phyloP scores from a whole-genome alignment of 2,888 invertebrate species.

The Macaria liturata region DNA sequence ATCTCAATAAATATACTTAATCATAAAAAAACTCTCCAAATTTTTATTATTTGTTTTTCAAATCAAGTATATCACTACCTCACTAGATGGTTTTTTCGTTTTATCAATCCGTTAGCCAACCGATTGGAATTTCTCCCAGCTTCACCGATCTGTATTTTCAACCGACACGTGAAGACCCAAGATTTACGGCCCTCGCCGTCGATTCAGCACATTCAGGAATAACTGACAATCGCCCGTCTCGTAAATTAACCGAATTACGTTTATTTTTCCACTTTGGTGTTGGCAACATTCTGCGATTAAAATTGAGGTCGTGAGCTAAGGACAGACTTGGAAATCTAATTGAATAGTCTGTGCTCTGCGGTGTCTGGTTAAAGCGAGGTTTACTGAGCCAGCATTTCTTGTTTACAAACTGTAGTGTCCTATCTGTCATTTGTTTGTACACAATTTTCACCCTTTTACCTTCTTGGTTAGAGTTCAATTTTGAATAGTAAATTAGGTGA shows the following conservation, averaged over 20 bases:
- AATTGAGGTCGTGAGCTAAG: slow-evolving; percentile 32
- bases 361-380: slow-evolving; percentile 65
- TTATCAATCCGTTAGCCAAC: too few relatives aligned
- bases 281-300: slow-evolving; percentile 37
- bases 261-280: slow-evolving; percentile 49
- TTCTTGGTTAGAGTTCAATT: slow-evolving; percentile 35
- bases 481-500: slow-evolving; percentile 18
- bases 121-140: slow-evolving; percentile 19
- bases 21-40: too few relatives aligned
- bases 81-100: too few relatives aligned
- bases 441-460: slow-evolving; percentile 37
- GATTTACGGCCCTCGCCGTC: slow-evolving; percentile 75
- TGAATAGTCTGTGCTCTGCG: slow-evolving; percentile 70
- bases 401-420: slow-evolving; percentile 31
- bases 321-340: slow-evolving; percentile 50
- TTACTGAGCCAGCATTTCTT: slow-evolving; percentile 61
- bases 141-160: slow-evolving; percentile 63
- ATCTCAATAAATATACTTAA: too few relatives aligned
- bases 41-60: too few relatives aligned
- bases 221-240: slow-evolving; percentile 74
- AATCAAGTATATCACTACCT: neutral
- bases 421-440: slow-evolving; percentile 25
- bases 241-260: slow-evolving; percentile 69
- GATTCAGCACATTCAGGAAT: slow-evolving; percentile 75
- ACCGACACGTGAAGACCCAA: slow-evolving; percentile 59